Conservation (phyloP, 1,140 invertebrate genomes). For the Calliphora vicina region DNA sequence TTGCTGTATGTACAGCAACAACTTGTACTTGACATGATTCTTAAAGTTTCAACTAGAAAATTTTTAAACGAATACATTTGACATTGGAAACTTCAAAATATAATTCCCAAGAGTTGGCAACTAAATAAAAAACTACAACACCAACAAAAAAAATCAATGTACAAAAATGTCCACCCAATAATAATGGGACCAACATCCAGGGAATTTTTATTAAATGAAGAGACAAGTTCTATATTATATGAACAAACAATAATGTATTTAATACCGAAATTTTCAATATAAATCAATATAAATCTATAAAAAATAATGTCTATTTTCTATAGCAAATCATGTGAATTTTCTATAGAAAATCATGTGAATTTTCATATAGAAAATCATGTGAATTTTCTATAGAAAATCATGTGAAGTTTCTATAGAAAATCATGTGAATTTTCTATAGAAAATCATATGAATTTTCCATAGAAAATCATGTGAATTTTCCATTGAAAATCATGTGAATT, state of each 20-base stretch:
- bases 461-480: no score
- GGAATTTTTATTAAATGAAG: not conserved
- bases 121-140: not conserved
- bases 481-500: no score
- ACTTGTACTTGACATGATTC: constrained; percentile 34
- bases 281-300: no score
- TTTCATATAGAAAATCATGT: no score
- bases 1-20: constrained; percentile 27
- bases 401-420: no score
- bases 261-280: not conserved
- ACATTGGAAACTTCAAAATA: constrained; percentile 28
- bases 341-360: no score
- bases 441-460: no score
- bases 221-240: not conserved
- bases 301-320: no score
- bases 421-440: no score
- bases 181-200: not conserved
- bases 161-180: not conserved
- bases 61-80: constrained; percentile 21
- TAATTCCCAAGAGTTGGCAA: constrained; percentile 30
- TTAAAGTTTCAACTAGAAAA: constrained; percentile 29
- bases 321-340: no score
- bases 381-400: no score
- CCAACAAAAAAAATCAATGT: not conserved
- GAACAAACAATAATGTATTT: no score